Evolutionary conservation across 2,888 invertebrate genomes (phyloP).

Genomic region (Hirtodrosophila alboralis): DNA sequence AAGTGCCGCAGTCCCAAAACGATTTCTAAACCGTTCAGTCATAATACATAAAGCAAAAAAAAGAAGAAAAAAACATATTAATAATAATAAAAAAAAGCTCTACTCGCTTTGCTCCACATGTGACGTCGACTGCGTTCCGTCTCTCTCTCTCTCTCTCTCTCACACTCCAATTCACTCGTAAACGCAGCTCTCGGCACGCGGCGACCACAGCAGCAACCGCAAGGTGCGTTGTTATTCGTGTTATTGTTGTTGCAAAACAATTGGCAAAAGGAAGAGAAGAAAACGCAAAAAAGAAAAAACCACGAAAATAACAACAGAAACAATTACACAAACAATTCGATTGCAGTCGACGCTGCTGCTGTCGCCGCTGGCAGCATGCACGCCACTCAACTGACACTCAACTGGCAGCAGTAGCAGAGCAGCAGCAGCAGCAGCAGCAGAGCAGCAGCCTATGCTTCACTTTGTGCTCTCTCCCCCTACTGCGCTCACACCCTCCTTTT

Average conservation of each 20-base stretch:
- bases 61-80: constrained; percentile 10
- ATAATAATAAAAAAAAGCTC: constrained; percentile 8
- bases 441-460: constrained; percentile 11
- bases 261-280: constrained; percentile 40
- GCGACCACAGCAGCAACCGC: constrained; percentile 72
- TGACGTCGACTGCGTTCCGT: constrained; percentile 25
- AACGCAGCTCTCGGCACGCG: constrained; percentile 23
- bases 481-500: constrained; percentile 17
- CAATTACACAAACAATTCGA: constrained; percentile 72
- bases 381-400: constrained; percentile 67
- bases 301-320: constrained; percentile 48
- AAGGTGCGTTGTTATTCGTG: constrained; percentile 70
- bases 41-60: constrained; percentile 46
- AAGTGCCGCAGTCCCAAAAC: constrained; percentile 66
- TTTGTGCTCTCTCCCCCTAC: constrained; percentile 8
- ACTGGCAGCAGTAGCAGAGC: too few relatives aligned
- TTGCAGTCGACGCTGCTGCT: constrained; percentile 52
- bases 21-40: constrained; percentile 72
- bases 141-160: too few relatives aligned
- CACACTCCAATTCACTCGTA: constrained; percentile 63
- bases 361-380: constrained; percentile 54
- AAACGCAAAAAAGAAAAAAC: too few relatives aligned
- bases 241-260: constrained; percentile 54
- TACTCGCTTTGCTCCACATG: constrained; percentile 29
- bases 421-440: constrained; percentile 7